Conservation (phyloP, 2,888 invertebrate genomes). For the Portevinia maculata region DNA sequence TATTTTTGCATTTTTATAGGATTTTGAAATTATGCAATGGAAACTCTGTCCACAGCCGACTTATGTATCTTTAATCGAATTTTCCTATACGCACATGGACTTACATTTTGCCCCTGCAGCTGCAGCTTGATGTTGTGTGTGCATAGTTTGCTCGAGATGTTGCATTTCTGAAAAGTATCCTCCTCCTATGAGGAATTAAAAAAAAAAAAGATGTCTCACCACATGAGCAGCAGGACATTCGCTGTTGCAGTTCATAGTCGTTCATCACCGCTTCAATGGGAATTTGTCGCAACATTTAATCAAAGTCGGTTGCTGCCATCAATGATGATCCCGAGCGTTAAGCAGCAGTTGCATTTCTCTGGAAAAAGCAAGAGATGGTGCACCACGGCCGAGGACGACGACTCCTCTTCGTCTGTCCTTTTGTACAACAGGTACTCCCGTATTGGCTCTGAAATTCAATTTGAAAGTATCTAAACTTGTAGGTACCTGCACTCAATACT, state of each 20-base stretch:
- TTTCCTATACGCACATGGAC: conserved; percentile 13
- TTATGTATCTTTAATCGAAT: conserved; percentile 39
- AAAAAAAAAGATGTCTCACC: conserved; percentile 58
- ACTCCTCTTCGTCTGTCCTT: conserved; percentile 51
- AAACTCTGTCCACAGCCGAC: background rate
- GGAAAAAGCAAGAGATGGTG: conserved; percentile 52
- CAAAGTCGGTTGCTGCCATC: conserved; percentile 68
- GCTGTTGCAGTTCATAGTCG: conserved; percentile 70
- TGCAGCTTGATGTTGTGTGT: background rate
- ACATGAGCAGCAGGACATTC: conserved; percentile 38
- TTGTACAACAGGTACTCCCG: conserved; percentile 55
- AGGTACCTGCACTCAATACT: conserved; percentile 41
- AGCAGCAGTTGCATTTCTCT: conserved; percentile 25
- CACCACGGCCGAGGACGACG: conserved; percentile 8
- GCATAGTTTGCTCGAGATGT: conserved; percentile 58
- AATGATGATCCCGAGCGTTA: conserved; percentile 6
- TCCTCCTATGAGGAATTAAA: background rate
- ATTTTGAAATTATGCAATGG: conserved; percentile 32
- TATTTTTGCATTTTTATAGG: conserved; percentile 65
- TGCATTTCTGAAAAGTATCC: conserved; percentile 53
- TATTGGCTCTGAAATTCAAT: conserved; percentile 55
- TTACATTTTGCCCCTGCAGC: conserved; percentile 1
- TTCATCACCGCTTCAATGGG: conserved; percentile 72
- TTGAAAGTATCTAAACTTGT: conserved; percentile 73
- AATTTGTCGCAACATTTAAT: conserved; percentile 75